Conservation (phyloP, 2,888 invertebrate genomes). For the Tortricodes alternella region DNA sequence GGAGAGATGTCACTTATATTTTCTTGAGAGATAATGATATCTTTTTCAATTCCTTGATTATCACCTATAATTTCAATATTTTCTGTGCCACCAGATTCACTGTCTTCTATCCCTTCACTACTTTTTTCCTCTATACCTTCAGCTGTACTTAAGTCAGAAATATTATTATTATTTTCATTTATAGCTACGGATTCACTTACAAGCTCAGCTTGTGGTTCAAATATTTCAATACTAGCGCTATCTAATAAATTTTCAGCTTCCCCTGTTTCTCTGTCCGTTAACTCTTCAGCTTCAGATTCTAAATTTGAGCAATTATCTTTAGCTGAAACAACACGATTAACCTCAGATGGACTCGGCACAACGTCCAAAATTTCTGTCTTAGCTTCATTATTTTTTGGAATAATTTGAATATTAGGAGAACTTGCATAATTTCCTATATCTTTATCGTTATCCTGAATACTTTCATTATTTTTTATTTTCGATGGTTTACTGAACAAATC, state of each 20-base stretch:
- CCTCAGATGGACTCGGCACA: constrained; percentile 36
- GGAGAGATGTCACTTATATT: background rate
- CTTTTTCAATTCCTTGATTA: constrained; percentile 5
- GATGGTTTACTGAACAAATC: constrained; percentile 10
- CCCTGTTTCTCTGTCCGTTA: background rate
- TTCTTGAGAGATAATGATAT: constrained; percentile 13
- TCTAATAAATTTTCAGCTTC: background rate
- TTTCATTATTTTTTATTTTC: background rate
- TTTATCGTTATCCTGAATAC: background rate
- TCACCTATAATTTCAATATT: background rate
- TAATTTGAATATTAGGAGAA: constrained; percentile 2
- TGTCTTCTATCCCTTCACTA: background rate
- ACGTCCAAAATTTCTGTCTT: constrained; percentile 39
- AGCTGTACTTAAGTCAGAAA: background rate
- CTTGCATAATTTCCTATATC: background rate
- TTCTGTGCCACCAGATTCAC: constrained; percentile 24
- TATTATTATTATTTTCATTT: background rate
- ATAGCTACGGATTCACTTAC: background rate
- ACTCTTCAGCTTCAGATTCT: constrained; percentile 7
- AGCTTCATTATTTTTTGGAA: constrained; percentile 1
- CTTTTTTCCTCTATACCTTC: background rate
- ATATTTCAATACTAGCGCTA: background rate
- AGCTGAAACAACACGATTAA: background rate
- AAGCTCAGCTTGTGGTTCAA: background rate
- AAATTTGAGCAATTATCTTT: constrained; percentile 7